These are phyloP conservation scores for Rhynchotus rufescens DNA, from an alignment of 2,797 vertebrate species.

Conservation along the genomic window DNA sequence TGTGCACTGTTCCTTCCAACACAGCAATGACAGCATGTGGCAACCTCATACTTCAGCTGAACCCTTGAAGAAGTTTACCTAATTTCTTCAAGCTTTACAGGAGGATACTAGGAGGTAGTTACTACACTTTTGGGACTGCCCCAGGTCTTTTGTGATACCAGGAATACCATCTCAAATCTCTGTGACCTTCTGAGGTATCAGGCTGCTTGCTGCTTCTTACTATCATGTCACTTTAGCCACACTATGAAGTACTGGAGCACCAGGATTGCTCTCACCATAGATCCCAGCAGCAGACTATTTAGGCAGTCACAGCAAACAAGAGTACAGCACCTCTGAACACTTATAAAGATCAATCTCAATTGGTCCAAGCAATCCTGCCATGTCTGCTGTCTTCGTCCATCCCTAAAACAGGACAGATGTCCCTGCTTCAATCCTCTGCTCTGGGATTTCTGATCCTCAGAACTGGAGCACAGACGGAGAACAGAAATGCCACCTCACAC, in stretches of 20 bases:
- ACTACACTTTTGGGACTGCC: background rate
- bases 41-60: background rate
- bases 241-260: background rate
- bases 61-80: background rate
- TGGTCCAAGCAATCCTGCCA: background rate
- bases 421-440: background rate
- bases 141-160: background rate
- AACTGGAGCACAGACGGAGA: background rate
- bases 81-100: background rate
- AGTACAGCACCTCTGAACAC: background rate
- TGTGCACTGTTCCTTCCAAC: background rate
- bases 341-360: background rate
- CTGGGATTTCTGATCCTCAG: background rate
- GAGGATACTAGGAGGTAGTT: background rate
- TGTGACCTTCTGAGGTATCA: background rate
- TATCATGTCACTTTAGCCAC: rapidly evolving
- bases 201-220: background rate
- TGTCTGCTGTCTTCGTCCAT: background rate
- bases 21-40: rapidly evolving
- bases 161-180: background rate
- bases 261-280: rapidly evolving
- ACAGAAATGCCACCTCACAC: background rate
- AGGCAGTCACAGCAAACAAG: background rate
- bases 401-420: background rate
- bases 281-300: background rate